Percentiles rank a stretch among this genome's conserved stretches.
Evolutionary conservation across 1,140 invertebrate species (phyloP).

Genomic region (Antheraea mylitta): DNA sequence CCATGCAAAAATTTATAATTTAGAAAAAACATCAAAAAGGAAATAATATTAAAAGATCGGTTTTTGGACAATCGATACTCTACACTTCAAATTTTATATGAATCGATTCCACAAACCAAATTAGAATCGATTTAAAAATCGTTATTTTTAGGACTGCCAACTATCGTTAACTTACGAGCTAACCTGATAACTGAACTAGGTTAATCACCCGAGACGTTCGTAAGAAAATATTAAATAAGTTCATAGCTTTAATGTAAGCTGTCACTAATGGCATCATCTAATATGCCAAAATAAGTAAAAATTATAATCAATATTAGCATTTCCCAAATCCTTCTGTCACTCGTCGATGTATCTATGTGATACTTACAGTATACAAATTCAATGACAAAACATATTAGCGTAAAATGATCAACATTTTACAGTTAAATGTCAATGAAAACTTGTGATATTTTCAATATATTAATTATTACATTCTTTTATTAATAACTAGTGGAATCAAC

Average conservation of each 20-base stretch:
- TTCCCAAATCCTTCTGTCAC: not conserved
- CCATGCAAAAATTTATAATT: too few species aligned
- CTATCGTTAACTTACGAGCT: not conserved
- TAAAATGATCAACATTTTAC: slow-evolving; percentile 39
- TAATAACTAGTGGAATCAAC: slow-evolving; percentile 1
- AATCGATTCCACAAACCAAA: too few species aligned
- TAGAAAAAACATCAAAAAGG: too few species aligned
- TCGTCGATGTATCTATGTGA: not conserved
- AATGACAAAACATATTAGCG: slow-evolving; percentile 25
- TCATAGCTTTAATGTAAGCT: not conserved
- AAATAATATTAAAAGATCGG: too few species aligned
- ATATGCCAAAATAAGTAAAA: not conserved
- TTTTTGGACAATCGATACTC: too few species aligned
- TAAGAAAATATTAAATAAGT: not conserved
- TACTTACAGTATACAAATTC: not conserved
- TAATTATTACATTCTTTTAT: not conserved
- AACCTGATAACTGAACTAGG: not conserved
- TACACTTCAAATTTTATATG: too few species aligned
- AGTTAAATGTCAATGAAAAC: not conserved
- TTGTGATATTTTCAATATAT: not conserved
- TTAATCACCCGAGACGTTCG: not conserved
- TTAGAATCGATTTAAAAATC: too few species aligned
- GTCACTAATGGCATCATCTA: not conserved
- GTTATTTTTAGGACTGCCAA: too few species aligned
- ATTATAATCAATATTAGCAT: not conserved